phyloP scores from a whole-genome alignment of 2,113 vertebrate genomes.

The Podiceps cristatus region DNA sequence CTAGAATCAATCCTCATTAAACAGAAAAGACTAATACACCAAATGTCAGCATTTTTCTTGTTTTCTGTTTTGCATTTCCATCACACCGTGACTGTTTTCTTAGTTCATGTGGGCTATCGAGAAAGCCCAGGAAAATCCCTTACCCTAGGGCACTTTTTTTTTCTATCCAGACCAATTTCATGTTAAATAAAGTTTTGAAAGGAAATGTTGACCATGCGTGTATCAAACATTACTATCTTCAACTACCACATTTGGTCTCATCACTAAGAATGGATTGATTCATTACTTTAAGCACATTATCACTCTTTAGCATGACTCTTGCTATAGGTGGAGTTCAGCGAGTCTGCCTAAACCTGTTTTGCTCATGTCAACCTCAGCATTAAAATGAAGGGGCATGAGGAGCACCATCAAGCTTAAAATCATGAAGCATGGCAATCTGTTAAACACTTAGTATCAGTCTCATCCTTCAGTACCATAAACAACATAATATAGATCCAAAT shows the following conservation, averaged over 20 bases:
- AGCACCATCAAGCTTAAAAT: slow-evolving; percentile 43
- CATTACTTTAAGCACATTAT: slow-evolving; percentile 66
- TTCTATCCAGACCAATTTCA: slow-evolving; percentile 39
- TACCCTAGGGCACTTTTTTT: slow-evolving; percentile 29
- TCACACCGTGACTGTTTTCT: slow-evolving; percentile 55
- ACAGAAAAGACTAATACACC: background rate
- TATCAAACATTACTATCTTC: slow-evolving; percentile 54
- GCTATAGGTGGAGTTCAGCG: background rate
- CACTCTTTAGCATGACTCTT: slow-evolving; percentile 46
- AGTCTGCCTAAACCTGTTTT: slow-evolving; percentile 53
- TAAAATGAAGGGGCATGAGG: slow-evolving; percentile 47
- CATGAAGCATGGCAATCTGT: slow-evolving; percentile 33
- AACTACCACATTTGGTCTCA: slow-evolving; percentile 46
- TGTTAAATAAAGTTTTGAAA: slow-evolving; percentile 58
- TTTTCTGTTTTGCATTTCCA: slow-evolving; percentile 53
- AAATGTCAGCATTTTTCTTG: slow-evolving; percentile 16
- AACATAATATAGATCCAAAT: slow-evolving; percentile 67
- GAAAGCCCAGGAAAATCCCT: slow-evolving; percentile 26
- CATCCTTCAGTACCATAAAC: slow-evolving; percentile 45
- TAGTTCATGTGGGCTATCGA: background rate
- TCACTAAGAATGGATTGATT: slow-evolving; percentile 57
- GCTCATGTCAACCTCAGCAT: slow-evolving; percentile 55
- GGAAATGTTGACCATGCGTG: slow-evolving; percentile 41
- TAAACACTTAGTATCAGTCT: slow-evolving; percentile 42
- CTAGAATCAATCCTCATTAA: background rate